Evolutionary conservation across 2,888 invertebrate species (phyloP).

Genomic region (Nebria brevicollis): DNA sequence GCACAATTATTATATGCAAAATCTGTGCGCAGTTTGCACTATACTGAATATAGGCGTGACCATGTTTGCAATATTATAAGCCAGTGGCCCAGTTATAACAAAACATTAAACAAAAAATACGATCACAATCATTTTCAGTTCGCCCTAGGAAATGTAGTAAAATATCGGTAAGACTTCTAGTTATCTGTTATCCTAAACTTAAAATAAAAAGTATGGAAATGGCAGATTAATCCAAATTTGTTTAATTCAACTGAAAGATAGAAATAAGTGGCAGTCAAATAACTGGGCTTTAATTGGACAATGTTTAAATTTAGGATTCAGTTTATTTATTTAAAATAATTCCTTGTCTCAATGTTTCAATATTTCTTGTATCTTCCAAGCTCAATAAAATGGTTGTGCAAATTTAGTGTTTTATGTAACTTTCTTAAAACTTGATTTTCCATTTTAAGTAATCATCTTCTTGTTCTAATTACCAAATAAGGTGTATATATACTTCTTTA

Average conservation of each 20-base stretch:
- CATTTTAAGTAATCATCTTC: background rate
- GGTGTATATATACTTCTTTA: background rate
- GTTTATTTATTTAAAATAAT: no score
- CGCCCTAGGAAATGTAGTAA: background rate
- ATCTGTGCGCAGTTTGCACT: slow-evolving; percentile 7
- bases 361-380: no score
- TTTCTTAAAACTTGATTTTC: background rate
- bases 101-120: no score
- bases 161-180: background rate
- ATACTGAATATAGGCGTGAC: background rate
- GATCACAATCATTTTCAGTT: no score
- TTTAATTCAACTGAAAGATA: no score
- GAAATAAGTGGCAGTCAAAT: no score
- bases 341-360: no score
- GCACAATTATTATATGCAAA: slow-evolving; percentile 37
- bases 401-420: background rate
- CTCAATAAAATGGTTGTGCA: background rate
- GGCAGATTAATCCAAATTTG: no score
- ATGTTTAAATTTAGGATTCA: no score
- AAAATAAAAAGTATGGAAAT: no score
- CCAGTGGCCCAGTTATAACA: background rate
- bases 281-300: no score
- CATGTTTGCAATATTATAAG: background rate
- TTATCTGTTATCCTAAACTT: no score
- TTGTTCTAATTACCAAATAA: background rate